A percentile compares a stretch with the other conserved stretches of the same genome.
Conservation (phyloP, 1,140 invertebrate genomes). For the Diprion similis region DNA sequence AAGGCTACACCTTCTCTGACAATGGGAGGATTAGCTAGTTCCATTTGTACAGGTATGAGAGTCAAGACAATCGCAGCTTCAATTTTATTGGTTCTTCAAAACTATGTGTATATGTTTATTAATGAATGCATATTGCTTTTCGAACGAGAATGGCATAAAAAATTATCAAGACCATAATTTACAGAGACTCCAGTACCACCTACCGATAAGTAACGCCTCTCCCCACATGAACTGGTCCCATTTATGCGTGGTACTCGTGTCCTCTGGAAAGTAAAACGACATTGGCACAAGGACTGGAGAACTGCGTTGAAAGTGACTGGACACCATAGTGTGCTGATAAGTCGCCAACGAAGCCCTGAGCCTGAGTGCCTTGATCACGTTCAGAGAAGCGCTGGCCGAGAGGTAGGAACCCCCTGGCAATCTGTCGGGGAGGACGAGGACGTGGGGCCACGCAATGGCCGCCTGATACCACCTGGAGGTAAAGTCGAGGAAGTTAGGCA, state of each 20-base stretch:
- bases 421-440: slow-evolving; percentile 29
- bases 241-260: slow-evolving; percentile 10
- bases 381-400: slow-evolving; percentile 18
- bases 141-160: too few species aligned
- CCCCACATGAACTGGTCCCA: slow-evolving; percentile 37
- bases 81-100: too few species aligned
- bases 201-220: slow-evolving; percentile 32
- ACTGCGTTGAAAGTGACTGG: slow-evolving; percentile 20
- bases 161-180: background rate
- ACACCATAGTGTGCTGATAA: slow-evolving; percentile 29
- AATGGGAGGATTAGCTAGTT: too few species aligned
- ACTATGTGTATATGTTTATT: too few species aligned
- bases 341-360: slow-evolving; percentile 30
- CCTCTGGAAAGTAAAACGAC: slow-evolving; percentile 27
- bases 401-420: slow-evolving; percentile 29
- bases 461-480: slow-evolving; percentile 34
- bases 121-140: too few species aligned
- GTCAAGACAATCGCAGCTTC: too few species aligned
- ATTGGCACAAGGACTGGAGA: slow-evolving; percentile 27
- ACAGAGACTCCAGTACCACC: background rate
- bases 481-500: slow-evolving; percentile 3
- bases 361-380: slow-evolving; percentile 25
- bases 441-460: slow-evolving; percentile 33
- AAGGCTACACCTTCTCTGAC: too few species aligned
- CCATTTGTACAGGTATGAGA: too few species aligned